Conservation (phyloP, 2,113 vertebrate genomes). For the Panurus biarmicus region DNA sequence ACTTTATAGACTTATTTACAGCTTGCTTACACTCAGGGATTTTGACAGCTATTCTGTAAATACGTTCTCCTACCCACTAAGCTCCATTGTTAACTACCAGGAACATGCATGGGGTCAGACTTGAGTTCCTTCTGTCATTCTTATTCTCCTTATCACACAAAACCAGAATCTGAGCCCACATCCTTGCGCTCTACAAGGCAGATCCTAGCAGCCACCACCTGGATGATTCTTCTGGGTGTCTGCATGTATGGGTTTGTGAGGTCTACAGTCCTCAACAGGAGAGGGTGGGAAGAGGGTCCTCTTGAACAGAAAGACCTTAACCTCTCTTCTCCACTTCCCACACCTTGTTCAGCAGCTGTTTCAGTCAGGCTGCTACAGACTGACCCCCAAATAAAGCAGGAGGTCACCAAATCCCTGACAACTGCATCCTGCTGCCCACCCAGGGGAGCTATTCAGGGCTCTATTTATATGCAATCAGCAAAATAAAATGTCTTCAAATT, state of each 20-base stretch:
- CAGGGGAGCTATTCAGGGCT: not conserved
- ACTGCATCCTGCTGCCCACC: not conserved
- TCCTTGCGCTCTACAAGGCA: not conserved
- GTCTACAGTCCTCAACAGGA: not conserved
- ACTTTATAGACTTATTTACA: constrained; percentile 31
- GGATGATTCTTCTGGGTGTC: not conserved
- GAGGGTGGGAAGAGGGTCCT: not conserved
- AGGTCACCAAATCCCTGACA: not conserved
- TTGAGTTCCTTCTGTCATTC: not conserved
- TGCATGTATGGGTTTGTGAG: not conserved
- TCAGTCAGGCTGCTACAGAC: not conserved
- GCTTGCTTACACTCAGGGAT: constrained; percentile 43
- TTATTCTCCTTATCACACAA: constrained; percentile 16
- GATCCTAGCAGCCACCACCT: not conserved
- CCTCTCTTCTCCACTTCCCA: not conserved
- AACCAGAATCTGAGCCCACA: not conserved
- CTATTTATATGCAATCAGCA: not conserved
- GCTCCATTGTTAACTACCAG: constrained; percentile 26
- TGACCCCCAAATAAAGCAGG: not conserved
- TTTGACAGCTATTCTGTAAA: constrained; percentile 46
- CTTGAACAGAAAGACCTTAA: not conserved
- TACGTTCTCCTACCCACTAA: constrained; percentile 17
- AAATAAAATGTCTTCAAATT: not conserved
- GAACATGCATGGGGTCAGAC: constrained; percentile 7
- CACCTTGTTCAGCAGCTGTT: not conserved